A percentile compares a stretch with the other conserved stretches of the same genome.
Evolutionary conservation across 2,113 vertebrate species (phyloP).

Genomic region (Eira barbara): DNA sequence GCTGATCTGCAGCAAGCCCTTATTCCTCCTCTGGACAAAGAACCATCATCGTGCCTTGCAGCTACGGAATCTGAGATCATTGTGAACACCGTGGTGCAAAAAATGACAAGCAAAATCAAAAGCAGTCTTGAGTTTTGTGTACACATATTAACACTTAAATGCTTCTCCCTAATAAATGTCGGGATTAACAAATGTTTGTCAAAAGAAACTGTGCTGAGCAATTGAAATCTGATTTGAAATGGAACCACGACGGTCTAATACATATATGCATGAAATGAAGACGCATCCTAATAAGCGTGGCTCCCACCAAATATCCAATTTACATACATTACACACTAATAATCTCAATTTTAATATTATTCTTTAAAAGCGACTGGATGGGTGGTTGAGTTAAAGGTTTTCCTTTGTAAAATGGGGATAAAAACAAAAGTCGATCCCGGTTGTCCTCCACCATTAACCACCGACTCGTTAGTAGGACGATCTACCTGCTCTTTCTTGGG

Average conservation of each 20-base stretch:
- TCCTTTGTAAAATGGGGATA: slow-evolving; percentile 64
- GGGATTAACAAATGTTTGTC: slow-evolving; percentile 76
- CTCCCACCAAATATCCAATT: slow-evolving; percentile 83
- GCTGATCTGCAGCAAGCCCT: neutral
- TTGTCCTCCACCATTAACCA: slow-evolving; percentile 31
- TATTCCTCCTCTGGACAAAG: slow-evolving; percentile 42
- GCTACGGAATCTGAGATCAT: neutral
- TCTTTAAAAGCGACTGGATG: slow-evolving; percentile 73
- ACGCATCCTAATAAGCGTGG: slow-evolving; percentile 77
- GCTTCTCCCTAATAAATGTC: slow-evolving; percentile 66
- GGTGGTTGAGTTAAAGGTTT: slow-evolving; percentile 62
- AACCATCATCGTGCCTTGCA: neutral
- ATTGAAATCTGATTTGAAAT: slow-evolving; percentile 81
- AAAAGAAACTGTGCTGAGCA: slow-evolving; percentile 72
- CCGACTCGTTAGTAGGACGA: slow-evolving; percentile 51
- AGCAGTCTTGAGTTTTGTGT: slow-evolving; percentile 14
- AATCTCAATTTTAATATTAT: slow-evolving; percentile 79
- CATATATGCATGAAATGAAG: slow-evolving; percentile 80
- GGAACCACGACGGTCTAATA: slow-evolving; percentile 76
- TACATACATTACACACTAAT: slow-evolving; percentile 87
- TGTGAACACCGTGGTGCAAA: neutral
- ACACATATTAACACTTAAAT: slow-evolving; percentile 56
- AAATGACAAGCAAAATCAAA: slow-evolving; percentile 55
- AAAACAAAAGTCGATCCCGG: slow-evolving; percentile 57
- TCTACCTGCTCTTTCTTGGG: neutral